These are phyloP conservation scores for Struthidea cinerea DNA, from an alignment of 2,113 vertebrate genomes.

Conservation along the genomic window DNA sequence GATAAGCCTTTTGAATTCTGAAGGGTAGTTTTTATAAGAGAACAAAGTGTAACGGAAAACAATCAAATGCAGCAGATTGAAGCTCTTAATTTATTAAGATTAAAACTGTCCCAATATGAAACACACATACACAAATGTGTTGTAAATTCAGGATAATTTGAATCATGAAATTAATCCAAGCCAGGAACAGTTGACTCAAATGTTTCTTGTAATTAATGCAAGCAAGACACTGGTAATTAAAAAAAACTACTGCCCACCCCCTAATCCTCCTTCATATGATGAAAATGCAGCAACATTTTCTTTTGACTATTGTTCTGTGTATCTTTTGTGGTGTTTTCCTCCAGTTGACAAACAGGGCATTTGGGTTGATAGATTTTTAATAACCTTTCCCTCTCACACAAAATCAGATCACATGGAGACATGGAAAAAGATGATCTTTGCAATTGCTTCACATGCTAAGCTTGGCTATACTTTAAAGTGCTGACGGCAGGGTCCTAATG, in stretches of 20 bases:
- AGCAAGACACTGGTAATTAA: constrained; percentile 17
- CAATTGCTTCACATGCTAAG: background rate
- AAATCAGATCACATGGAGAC: background rate
- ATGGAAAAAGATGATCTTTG: constrained; percentile 26
- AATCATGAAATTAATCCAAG: constrained; percentile 38
- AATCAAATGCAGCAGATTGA: constrained; percentile 33
- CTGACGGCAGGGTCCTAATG: background rate
- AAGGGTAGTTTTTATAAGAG: background rate
- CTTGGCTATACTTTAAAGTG: background rate
- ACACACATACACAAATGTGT: constrained; percentile 31
- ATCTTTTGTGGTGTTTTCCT: constrained; percentile 26
- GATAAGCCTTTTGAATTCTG: constrained; percentile 24
- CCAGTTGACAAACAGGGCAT: background rate
- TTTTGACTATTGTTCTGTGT: constrained; percentile 20
- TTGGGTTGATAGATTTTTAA: constrained; percentile 2
- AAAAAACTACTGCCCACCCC: background rate
- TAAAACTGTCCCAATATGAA: constrained; percentile 32
- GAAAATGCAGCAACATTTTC: background rate
- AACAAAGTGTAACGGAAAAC: constrained; percentile 13
- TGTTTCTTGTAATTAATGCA: constrained; percentile 57
- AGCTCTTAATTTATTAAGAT: constrained; percentile 39
- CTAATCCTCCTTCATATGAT: background rate
- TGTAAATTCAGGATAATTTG: constrained; percentile 53
- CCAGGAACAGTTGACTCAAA: constrained; percentile 42
- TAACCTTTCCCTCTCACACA: background rate